Evolutionary conservation across 2,888 invertebrate genomes (phyloP).

Genomic region (Hydrotaea diabolus): DNA sequence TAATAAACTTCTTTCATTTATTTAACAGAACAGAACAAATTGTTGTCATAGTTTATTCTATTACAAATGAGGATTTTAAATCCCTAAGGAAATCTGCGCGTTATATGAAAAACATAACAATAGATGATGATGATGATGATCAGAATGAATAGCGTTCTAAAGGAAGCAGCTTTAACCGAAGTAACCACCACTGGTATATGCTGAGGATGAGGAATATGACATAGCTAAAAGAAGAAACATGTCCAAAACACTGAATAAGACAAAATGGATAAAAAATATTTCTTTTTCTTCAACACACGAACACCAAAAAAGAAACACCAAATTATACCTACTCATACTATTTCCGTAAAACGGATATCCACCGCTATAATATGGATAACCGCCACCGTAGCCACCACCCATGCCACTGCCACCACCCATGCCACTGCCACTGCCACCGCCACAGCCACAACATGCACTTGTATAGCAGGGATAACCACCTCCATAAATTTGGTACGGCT

Average conservation of each 20-base stretch:
- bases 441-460: conserved; percentile 51
- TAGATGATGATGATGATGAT: not conserved
- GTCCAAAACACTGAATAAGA: conserved; percentile 64
- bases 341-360: conserved; percentile 65
- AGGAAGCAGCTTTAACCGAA: conserved; percentile 58
- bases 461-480: conserved; percentile 52
- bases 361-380: conserved; percentile 48
- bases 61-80: no score
- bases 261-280: conserved; percentile 4
- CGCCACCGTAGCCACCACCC: conserved; percentile 31
- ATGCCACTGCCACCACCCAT: conserved; percentile 2
- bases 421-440: conserved; percentile 5
- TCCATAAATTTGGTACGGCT: conserved; percentile 60
- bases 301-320: no score
- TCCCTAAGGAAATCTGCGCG: not conserved
- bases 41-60: no score
- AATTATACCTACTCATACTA: conserved; percentile 59
- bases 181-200: conserved; percentile 62
- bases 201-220: conserved; percentile 67
- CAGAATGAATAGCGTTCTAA: not conserved
- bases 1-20: no score
- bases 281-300: no score
- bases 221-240: conserved; percentile 68
- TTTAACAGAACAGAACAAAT: no score
- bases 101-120: no score